Evolutionary conservation across 2,888 invertebrate genomes (phyloP).

Genomic region (Seladonia tumulorum): DNA sequence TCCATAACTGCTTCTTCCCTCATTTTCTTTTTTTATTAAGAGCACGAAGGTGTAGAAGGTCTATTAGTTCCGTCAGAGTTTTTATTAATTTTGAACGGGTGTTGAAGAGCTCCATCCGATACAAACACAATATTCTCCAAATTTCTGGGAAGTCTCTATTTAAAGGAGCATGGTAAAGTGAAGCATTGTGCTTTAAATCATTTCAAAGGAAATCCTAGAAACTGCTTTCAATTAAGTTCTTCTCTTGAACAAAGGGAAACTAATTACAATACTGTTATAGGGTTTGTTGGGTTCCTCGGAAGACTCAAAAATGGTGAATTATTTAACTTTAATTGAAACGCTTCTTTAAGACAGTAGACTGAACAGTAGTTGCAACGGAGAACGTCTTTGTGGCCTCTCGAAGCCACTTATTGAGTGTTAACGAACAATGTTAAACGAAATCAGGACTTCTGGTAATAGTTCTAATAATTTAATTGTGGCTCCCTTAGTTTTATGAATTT

Average conservation of each 20-base stretch:
- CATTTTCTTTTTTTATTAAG: background rate
- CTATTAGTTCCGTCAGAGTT: background rate
- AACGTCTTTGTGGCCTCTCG: background rate
- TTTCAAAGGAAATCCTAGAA: background rate
- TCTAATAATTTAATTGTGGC: no score
- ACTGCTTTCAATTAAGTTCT: background rate
- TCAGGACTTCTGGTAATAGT: no score
- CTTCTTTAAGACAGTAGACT: background rate
- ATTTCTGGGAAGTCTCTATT: background rate
- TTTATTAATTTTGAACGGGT: background rate
- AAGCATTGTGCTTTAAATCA: background rate
- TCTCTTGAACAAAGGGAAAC: background rate
- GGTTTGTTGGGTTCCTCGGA: background rate
- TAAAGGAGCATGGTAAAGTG: background rate
- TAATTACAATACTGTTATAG: background rate
- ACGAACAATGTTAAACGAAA: conserved; percentile 1
- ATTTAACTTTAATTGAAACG: background rate
- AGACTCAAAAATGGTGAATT: background rate
- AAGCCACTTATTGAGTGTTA: background rate
- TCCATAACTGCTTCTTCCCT: background rate
- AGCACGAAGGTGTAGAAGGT: background rate
- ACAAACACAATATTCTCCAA: background rate
- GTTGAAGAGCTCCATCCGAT: background rate
- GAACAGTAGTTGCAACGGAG: background rate
- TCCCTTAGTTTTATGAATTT: no score